Evolutionary conservation across 37 sponge, comb jelly and placozoan species (phyloP), one percentile per base, ranked within the genome.

Genomic region (Geodia barretti): DNA sequence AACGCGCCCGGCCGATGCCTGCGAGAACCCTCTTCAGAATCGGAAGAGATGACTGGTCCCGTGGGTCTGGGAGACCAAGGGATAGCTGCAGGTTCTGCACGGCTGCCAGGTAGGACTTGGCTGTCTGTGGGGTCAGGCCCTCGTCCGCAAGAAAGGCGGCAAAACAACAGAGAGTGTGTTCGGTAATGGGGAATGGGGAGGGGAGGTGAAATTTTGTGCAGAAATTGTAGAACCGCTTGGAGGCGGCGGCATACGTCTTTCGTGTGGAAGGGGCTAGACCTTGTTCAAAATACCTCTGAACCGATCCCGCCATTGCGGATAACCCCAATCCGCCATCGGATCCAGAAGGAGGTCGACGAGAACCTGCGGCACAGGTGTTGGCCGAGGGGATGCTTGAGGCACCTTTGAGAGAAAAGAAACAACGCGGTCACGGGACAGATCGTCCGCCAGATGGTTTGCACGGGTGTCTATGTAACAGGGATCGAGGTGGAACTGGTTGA

Each of bases 241-340:
- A 38, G 21, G 72, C 84, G 28, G 76, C 37, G 42, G 67, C 35
- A 63, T 83, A 83, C 3, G 76, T 29, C 66, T 29, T 39, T 4
- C 38, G 31, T 76, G 84, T 83, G 41, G 84, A 74, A 26, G 39
- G 54, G 36, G 81, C 81, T 41, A 80, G 59, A 11, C 75, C 75
- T 28, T 42, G 30, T 26, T 29, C 23, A 41, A 14, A 54, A 11
- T 58, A 54, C 8, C 26, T 3, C 3, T 39, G 36, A 84, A 69
- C 78, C 8, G 24, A n/a, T 23, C 28, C 32, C 38, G 59, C 86
- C 86, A 84, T 35, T 23, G 35, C 34, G 3, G 25, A 23, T 64
- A 84, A 0, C 60, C 42, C 86, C 86, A 84, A 63, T 78, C 72
- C 0, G 86, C 70, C 62, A 78, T 60, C 62, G 69, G 62, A 17